Evolutionary conservation across 1,140 invertebrate genomes (phyloP), one percentile per base, ranked within the genome.

Genomic region (Plodia interpunctella): DNA sequence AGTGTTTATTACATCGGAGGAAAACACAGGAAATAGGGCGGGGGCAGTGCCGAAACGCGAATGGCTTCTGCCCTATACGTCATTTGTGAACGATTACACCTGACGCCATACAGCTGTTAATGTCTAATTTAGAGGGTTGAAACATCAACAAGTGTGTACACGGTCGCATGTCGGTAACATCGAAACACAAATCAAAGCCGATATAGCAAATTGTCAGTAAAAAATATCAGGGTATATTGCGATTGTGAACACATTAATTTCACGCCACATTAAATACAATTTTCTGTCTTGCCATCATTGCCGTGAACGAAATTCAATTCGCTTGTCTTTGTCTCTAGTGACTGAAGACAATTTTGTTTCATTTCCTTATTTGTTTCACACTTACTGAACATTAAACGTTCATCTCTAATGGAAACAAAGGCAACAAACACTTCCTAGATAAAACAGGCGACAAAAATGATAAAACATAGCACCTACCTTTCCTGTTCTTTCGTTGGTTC

Each of bases 21-120:
- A 73, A 78, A 76, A 79, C 65, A 75, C 66, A 76, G 76, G 78
- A 78, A 83, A 70, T 81, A 76, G 80, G 74, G 70, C 79, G 75
- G 71, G 78, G 75, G 70, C 65, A 63, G 52, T 44, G 19, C 50
- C 35, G 51, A 20, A 21, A 25, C 62, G 62, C 44, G 58, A 58
- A 55, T 59, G 57, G 60, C 60, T 74, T 66, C 67, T 51, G 55
- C 60, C 55, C 62, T 67, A 59, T 68, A 62, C 60, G 59, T 61
- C 65, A 64, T 60, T 63, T 66, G 60, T 68, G 57, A 68, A 44
- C 55, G 63, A 67, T 64, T 60, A 69, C 62, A 59, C 21, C 51
- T 57, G 4, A 32, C 52, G 59, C 49, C 25, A 32, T 56, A 30
- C 63, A 28, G 51, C 60, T 65, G 61, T 63, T 68, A 44, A 75